phyloP scores from a whole-genome alignment of 2,113 vertebrate species.

The Candoia aspera region DNA sequence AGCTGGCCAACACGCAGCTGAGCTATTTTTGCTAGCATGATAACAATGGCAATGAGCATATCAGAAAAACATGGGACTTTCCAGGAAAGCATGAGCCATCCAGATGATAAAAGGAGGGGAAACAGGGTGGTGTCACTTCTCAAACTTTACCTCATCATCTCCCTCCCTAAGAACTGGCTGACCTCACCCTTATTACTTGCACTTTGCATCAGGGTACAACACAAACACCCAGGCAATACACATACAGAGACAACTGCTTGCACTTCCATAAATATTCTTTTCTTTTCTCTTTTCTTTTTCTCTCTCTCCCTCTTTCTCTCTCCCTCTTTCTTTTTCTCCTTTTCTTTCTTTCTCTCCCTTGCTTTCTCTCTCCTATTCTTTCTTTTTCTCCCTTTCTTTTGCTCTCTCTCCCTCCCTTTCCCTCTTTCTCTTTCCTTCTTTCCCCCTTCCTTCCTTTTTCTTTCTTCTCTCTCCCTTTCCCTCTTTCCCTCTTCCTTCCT shows the following conservation, averaged over 20 bases:
- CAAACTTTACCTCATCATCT: conserved; percentile 12
- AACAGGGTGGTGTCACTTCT: conserved; percentile 4
- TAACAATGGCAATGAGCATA: neutral
- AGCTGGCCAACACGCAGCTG: too few species aligned
- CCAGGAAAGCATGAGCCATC: conserved; percentile 20
- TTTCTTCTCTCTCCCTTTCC: neutral
- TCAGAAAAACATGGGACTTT: neutral
- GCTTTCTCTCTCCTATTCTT: neutral
- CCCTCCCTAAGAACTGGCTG: neutral
- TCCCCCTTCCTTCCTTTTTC: too few species aligned
- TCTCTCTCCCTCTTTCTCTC: too few species aligned
- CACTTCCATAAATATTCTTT: neutral
- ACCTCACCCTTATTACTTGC: neutral
- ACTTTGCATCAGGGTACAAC: neutral
- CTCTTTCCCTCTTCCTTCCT: too few species aligned
- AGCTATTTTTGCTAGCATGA: neutral
- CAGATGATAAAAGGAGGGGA: neutral
- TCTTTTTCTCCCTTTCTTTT: neutral
- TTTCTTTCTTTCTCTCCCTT: neutral
- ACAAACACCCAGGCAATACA: neutral
- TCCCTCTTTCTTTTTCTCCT: neutral
- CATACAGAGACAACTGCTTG: too few species aligned
- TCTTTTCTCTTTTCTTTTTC: neutral
- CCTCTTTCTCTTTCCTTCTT: neutral
- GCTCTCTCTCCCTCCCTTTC: neutral